Conservation (phyloP, 2,888 invertebrate genomes). For the Orchestes rusci region DNA sequence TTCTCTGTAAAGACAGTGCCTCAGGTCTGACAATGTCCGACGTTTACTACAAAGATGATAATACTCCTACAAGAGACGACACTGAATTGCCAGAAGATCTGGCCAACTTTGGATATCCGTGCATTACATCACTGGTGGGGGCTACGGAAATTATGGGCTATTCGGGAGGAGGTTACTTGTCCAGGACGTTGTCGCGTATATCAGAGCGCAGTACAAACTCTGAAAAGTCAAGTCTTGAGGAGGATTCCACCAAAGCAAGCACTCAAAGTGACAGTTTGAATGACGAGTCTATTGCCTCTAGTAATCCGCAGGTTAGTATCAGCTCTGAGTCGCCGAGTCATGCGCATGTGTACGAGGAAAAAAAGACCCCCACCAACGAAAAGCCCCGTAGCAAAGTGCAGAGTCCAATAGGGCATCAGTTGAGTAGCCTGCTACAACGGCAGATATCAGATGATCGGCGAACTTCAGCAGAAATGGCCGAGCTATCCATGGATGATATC, state of each 20-base stretch:
- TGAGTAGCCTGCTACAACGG: conserved; percentile 40
- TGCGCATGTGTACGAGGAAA: conserved; percentile 53
- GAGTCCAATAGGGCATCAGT: conserved; percentile 33
- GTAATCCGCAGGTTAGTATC: conserved; percentile 77
- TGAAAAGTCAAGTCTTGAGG: conserved; percentile 79
- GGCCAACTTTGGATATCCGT: conserved; percentile 68
- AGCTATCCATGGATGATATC: conserved; percentile 66
- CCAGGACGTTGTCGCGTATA: conserved; percentile 75
- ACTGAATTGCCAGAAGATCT: conserved; percentile 68
- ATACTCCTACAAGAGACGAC: conserved; percentile 53
- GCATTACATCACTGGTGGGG: conserved; percentile 49
- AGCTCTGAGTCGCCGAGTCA: conserved; percentile 79
- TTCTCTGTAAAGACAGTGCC: conserved; percentile 34
- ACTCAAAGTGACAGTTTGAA: conserved; percentile 78
- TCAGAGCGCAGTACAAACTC: conserved; percentile 85
- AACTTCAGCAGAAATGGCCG: conserved; percentile 79
- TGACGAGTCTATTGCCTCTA: conserved; percentile 75
- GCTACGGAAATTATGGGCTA: conserved; percentile 58
- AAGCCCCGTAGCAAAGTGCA: conserved; percentile 24
- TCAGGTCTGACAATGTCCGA: conserved; percentile 36
- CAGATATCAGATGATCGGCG: conserved; percentile 74
- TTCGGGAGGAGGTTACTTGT: conserved; percentile 56
- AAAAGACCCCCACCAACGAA: conserved; percentile 37
- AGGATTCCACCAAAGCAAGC: conserved; percentile 79
- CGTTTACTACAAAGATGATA: conserved; percentile 43